Evolutionary conservation across 2,113 vertebrate genomes (phyloP), one percentile per base, ranked within the genome.

Genomic region (Opisthocomus hoazin): DNA sequence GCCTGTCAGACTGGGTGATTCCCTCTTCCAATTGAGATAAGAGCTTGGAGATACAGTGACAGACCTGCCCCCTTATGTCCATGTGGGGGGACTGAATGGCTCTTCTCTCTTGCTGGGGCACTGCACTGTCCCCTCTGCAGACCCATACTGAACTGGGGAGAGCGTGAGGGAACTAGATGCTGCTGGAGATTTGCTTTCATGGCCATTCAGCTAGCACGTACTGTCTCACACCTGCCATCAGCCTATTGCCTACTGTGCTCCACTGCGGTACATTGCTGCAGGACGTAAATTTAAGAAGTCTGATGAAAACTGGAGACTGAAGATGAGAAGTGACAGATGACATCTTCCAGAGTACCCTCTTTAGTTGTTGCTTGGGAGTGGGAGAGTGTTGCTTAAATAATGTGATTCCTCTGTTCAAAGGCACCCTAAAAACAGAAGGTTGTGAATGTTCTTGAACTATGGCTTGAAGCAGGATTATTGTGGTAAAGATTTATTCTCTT

Each of bases 181-280:
- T 71, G 15, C 34, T 91, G 39, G 39, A 58, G 20, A 9, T 34
- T 76, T 73, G 39, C 70, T 43, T 66, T 50, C 18, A 4, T 3
- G 57, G 23, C 13, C 20, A 2, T 39, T 27, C 60, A 66, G 17
- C 22, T 63, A 4, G 15, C 15, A 2, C 0, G 1, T 11, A 6
- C 6, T 22, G 17, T 81, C 15, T 63, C 0, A 0, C 48, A 16
- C 4, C 51, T 54, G 26, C 26, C 46, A 19, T 45, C 39, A 48
- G 30, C 58, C 63, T 57, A 0, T 11, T 50, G n/a, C 34, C 45
- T 30, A 0, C 29, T 37, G 13, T 51, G 20, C 15, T 86, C 12
- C 15, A 0, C 39, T 16, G 32, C 0, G 1, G 15, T 22, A 20
- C 0, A 0, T 34, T 20, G 43, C 15, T 77, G 45, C 50, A 54